These are phyloP conservation scores for Xiphophorus maculatus DNA, from an alignment of 2,113 vertebrate genomes.

Conservation along the genomic window DNA sequence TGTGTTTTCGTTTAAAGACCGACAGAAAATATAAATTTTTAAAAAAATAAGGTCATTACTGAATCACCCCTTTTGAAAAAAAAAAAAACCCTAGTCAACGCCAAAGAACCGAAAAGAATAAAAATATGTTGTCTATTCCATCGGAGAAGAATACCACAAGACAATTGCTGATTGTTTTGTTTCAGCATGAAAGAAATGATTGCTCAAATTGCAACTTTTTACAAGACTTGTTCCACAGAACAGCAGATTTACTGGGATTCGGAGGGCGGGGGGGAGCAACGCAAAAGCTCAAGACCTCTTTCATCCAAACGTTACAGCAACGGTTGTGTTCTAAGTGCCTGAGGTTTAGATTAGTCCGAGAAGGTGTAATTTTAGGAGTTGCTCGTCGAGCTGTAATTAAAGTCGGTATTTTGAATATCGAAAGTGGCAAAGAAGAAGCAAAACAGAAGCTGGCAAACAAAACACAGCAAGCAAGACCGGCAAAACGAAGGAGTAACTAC, in stretches of 20 bases:
- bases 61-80: no score
- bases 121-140: no score
- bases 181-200: background rate
- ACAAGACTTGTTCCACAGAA: no score
- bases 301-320: background rate
- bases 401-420: background rate
- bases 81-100: no score
- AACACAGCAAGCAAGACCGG: background rate
- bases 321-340: background rate
- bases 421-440: conserved; percentile 12
- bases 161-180: background rate
- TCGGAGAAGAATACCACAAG: no score
- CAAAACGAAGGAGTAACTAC: background rate
- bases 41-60: background rate
- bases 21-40: no score
- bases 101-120: no score
- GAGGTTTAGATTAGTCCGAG: conserved; percentile 15
- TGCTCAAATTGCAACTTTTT: background rate
- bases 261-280: background rate
- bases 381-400: conserved; percentile 2
- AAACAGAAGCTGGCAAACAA: conserved; percentile 5
- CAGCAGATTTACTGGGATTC: background rate
- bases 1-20: no score
- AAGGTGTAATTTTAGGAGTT: background rate
- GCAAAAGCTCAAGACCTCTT: background rate